phyloP scores from a whole-genome alignment of 2,888 invertebrate species.

The Anaspis maculata region DNA sequence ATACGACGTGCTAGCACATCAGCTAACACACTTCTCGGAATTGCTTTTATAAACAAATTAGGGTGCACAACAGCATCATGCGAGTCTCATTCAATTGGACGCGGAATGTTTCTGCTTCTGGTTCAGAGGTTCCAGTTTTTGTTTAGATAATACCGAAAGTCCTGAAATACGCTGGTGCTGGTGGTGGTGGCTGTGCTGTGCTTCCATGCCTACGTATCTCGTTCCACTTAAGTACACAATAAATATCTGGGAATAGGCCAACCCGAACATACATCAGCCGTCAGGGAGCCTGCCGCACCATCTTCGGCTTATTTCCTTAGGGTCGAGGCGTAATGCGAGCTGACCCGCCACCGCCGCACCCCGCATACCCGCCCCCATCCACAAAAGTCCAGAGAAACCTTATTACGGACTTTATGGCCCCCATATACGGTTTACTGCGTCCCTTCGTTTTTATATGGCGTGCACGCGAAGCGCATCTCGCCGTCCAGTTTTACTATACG shows the following conservation, averaged over 20 bases:
- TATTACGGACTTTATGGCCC: constrained; percentile 11
- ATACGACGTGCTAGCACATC: no score
- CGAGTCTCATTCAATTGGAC: constrained; percentile 13
- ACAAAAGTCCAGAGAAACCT: constrained; percentile 12
- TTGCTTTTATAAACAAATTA: constrained; percentile 23
- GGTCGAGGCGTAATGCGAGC: constrained; percentile 34
- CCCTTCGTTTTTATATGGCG: not conserved
- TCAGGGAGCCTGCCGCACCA: constrained; percentile 31
- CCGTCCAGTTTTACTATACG: no score
- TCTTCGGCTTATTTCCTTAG: constrained; percentile 39
- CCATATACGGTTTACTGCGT: no score
- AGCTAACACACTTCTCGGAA: constrained; percentile 18
- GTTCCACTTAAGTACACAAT: constrained; percentile 43
- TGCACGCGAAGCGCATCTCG: no score
- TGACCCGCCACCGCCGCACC: constrained; percentile 16
- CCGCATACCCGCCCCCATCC: constrained; percentile 9
- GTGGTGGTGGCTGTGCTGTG: no score
- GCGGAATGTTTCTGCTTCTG: constrained; percentile 19
- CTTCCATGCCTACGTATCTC: constrained; percentile 30
- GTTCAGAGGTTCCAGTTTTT: constrained; percentile 25
- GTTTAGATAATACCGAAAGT: constrained; percentile 31
- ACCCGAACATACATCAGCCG: constrained; percentile 38
- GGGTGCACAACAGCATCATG: constrained; percentile 9
- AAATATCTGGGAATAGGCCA: constrained; percentile 40
- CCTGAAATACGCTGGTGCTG: no score